Evolutionary conservation across 1,140 invertebrate genomes (phyloP), one percentile per base, ranked within the genome.

Genomic region (Drosophila trapezifrons): DNA sequence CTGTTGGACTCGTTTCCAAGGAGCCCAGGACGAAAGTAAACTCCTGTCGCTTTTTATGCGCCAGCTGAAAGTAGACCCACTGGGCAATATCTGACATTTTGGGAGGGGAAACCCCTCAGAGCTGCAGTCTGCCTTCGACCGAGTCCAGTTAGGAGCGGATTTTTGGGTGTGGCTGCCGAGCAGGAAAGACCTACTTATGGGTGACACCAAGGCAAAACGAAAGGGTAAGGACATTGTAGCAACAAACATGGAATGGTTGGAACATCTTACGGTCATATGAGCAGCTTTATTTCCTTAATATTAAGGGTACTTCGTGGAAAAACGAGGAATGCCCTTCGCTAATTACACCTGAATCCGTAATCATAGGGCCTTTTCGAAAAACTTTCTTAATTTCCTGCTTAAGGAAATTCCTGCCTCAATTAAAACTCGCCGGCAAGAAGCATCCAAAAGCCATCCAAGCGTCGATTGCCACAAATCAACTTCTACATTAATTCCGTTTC

Each of bases 401-500:
- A n/a, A n/a, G n/a, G n/a, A n/a, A n/a, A n/a, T n/a, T n/a, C n/a
- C n/a, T n/a, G 45, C 59, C 45, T 67, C 83, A 86, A 86, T 89
- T 87, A 87, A 89, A 89, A 89, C 47, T 83, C 77, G 60, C 64
- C 58, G 76, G 40, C 57, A 75, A 78, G 62, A 82, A 74, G 58
- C 64, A 52, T 58, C 57, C 64, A 57, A 59, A 62, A 80, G 58
- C 51, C 83, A 86, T 29, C 76, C 63, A 83, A 74, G 71, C 83
- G 72, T 83, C 84, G 81, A 83, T 87, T 78, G 83, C 84, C 71
- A 87, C 80, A 87, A 89, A 87, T 89, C 83, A 87, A 87, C 79
- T 87, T 87, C 63, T 76, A 77, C 80, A 87, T 89, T 83, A 87
- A 89, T 83, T 86, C 76, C 76, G 65, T 81, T 86, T 72, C 51